Evolutionary conservation across 2,797 vertebrate species (phyloP), one percentile per base, ranked within the genome.

Genomic region (Arctocebus calabarensis): DNA sequence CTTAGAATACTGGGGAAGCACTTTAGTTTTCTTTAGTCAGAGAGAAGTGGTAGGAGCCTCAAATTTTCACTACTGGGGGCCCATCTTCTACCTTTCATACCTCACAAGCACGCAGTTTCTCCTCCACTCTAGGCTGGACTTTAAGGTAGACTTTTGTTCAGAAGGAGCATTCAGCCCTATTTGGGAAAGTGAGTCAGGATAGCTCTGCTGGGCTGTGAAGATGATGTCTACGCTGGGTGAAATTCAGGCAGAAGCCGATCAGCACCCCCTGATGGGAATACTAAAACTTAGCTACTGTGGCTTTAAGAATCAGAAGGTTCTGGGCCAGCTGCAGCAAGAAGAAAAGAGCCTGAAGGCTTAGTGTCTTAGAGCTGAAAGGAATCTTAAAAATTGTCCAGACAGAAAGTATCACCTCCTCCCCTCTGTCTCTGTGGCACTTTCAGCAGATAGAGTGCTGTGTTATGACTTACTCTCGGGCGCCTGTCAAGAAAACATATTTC

Each of bases 381-480:
- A 62, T 77, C 45, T 52, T 77, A 34, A 81, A 92, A 59, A 77
- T 68, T 32, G 10, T 62, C 23, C 22, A 84, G 81, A 68, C 55
- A 84, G 45, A 92, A 81, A 90, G 5, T 37, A 74, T 57, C 23
- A 17, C 52, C 86, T 88, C 52, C 34, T 94, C 29, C 13, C 59
- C 16, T 48, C 71, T 66, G 37, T n/a, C 77, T 94, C 83, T 83
- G 61, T 0, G 45, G 40, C 57, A 45, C 66, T 11, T 34, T 64
- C 77, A n/a, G 34, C 55, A 86, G 74, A 71, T 19, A 86, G 32
- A 52, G 52, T 19, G 23, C 27, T 37, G 2, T 27, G 40, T 86
- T 57, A n/a, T 84, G 43, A 95, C 48, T 77, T 66, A 71, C 5
- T 45, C 37, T 23, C 87, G 68, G 34, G 32, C 13, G 32, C 55